Conservation (phyloP, 2,113 vertebrate genomes). For the Neotoma lepida region DNA sequence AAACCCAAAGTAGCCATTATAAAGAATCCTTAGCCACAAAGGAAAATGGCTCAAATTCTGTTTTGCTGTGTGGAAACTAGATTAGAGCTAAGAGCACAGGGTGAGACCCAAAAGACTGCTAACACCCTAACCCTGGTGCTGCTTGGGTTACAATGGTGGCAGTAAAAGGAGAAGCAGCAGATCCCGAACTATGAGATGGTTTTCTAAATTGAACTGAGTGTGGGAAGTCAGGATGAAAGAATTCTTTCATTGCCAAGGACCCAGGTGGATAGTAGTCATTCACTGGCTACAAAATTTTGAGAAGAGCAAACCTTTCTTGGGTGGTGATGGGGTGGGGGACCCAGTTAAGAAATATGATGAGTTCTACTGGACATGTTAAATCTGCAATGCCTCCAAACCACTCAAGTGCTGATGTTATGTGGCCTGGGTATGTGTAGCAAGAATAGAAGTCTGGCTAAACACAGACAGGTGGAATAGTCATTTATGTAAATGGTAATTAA, state of each 20-base stretch:
- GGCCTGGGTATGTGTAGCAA: slow-evolving; percentile 24
- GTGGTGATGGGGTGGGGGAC: neutral
- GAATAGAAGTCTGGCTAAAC: slow-evolving; percentile 45
- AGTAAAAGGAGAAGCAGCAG: slow-evolving; percentile 25
- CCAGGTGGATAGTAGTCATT: neutral
- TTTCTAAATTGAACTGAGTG: neutral
- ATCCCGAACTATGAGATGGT: neutral
- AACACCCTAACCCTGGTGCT: neutral
- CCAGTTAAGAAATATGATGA: neutral
- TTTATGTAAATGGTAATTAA: slow-evolving; percentile 52
- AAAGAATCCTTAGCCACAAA: neutral
- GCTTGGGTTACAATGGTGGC: neutral
- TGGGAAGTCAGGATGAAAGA: neutral
- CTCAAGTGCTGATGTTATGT: neutral
- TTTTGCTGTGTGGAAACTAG: neutral
- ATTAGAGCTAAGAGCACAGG: neutral
- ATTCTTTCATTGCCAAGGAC: slow-evolving; percentile 26
- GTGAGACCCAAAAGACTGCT: neutral
- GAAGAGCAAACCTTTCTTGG: slow-evolving; percentile 51
- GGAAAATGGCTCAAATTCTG: slow-evolving; percentile 21
- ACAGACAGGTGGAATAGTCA: neutral
- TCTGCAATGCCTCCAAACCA: neutral
- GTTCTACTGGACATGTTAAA: neutral
- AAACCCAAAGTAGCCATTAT: slow-evolving; percentile 17
- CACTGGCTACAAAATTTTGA: neutral